A percentile compares a stretch with the other conserved stretches of the same genome.
Conservation (phyloP, 2,888 invertebrate genomes). For the Geophilus truncorum region DNA sequence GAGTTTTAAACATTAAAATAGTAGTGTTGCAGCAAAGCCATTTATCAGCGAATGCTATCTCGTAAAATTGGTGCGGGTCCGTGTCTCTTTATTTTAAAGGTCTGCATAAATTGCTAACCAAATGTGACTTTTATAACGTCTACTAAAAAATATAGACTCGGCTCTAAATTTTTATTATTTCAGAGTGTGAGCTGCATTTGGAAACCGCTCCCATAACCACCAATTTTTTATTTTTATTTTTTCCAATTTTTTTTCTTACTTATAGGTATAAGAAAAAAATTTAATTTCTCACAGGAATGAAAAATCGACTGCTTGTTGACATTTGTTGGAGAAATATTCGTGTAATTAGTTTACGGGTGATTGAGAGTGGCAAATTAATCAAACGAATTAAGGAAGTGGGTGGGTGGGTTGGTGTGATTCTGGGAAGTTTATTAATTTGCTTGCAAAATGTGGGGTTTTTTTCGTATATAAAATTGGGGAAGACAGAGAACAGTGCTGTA, state of each 20-base stretch:
- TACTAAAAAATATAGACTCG: constrained; percentile 2
- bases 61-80: not conserved
- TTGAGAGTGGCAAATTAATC: not conserved
- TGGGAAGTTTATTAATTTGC: not conserved
- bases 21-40: not conserved
- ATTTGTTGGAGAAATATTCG: not conserved
- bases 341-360: not conserved
- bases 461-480: not conserved
- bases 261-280: no score
- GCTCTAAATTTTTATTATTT: constrained; percentile 1
- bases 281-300: no score
- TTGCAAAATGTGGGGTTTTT: not conserved
- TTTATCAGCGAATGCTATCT: constrained; percentile 4
- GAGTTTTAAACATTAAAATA: constrained; percentile 27
- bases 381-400: not conserved
- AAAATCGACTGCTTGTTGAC: not conserved
- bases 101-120: constrained; percentile 9
- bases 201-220: not conserved
- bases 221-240: no score
- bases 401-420: no score
- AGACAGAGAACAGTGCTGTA: not conserved
- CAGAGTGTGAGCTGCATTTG: not conserved
- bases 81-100: not conserved
- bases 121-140: constrained; percentile 12
- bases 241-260: no score